These are phyloP conservation scores for Pterobdella sp. DNA, from an alignment of 2,888 invertebrate genomes.

Conservation along the genomic window DNA sequence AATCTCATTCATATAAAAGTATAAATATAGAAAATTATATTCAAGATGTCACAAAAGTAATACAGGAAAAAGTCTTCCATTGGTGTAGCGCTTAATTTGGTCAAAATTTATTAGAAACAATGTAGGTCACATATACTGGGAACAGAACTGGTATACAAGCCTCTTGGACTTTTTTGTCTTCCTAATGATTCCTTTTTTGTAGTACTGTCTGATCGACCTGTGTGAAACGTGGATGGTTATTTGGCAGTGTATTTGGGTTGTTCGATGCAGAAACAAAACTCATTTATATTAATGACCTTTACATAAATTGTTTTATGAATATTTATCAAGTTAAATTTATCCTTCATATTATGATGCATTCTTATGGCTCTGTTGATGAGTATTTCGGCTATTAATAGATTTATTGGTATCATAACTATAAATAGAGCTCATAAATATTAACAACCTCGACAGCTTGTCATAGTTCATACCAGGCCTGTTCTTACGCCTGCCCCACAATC, in stretches of 20 bases:
- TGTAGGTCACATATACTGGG: constrained; percentile 64
- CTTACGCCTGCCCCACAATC: constrained; percentile 93
- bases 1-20: neutral
- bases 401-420: too few relatives aligned
- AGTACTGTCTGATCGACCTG: constrained; percentile 92
- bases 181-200: constrained; percentile 92
- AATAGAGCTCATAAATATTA: too few relatives aligned
- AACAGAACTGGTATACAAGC: constrained; percentile 96
- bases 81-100: neutral
- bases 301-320: neutral
- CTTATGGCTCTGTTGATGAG: neutral
- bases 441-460: constrained; percentile 75
- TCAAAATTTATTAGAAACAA: neutral
- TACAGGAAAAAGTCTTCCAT: neutral
- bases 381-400: too few relatives aligned
- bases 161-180: constrained; percentile 95
- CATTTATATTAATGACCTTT: neutral
- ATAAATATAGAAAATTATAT: neutral
- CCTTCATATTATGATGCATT: too few relatives aligned
- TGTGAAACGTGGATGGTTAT: neutral
- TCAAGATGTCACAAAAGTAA: neutral
- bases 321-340: too few relatives aligned
- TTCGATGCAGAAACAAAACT: neutral
- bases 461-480: constrained; percentile 99
- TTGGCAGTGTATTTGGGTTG: neutral